A percentile compares a stretch with the other conserved stretches of the same genome.
Conservation (phyloP, 2,888 invertebrate species). For the Dryomyza anilis region DNA sequence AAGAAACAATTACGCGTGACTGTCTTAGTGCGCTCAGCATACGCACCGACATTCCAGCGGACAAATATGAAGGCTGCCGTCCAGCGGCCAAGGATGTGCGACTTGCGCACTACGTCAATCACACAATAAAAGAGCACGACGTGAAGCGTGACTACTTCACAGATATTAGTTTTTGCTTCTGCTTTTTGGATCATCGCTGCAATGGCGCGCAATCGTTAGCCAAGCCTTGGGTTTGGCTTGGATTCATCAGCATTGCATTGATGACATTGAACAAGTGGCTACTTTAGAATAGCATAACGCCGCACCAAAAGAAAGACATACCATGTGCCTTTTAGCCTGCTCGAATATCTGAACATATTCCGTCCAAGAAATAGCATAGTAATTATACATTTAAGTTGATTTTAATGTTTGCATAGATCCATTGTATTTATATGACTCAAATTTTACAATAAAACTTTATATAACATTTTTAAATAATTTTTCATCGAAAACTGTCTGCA, state of each 20-base stretch:
- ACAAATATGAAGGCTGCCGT: constrained; percentile 89
- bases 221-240: background rate
- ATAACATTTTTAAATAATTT: background rate
- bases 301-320: background rate
- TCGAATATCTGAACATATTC: constrained; percentile 4
- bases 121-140: constrained; percentile 83
- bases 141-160: constrained; percentile 82
- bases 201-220: constrained; percentile 63
- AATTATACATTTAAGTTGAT: too few relatives aligned
- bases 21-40: constrained; percentile 81
- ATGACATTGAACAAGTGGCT: constrained; percentile 15
- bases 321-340: background rate
- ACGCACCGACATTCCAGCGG: constrained; percentile 87
- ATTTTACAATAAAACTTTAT: background rate
- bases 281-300: constrained; percentile 1
- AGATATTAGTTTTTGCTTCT: constrained; percentile 85
- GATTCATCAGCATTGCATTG: background rate
- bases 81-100: constrained; percentile 78
- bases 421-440: background rate
- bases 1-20: constrained; percentile 80
- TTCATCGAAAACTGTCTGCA: background rate
- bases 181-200: constrained; percentile 88
- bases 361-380: too few relatives aligned
- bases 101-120: constrained; percentile 85
- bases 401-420: background rate